Evolutionary conservation across 1,140 invertebrate species (phyloP), one percentile per base, ranked within the genome.

Genomic region (Leptinotarsa lineolata): DNA sequence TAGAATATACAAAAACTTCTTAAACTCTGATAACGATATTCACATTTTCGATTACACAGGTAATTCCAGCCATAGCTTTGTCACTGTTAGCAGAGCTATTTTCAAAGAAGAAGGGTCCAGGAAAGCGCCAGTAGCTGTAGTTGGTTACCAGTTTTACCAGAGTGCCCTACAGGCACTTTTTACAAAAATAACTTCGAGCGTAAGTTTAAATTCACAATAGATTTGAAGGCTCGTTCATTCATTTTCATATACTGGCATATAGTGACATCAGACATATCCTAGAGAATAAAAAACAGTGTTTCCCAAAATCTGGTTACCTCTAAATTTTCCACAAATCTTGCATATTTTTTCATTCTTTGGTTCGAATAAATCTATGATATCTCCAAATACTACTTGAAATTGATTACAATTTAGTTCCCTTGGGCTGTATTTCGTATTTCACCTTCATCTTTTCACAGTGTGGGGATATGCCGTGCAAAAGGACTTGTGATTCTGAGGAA

Each of bases 131-230:
- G 95, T 91, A 0, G 95, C 95, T 1, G 95, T 97, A 1, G 94
- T 97, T n/a, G 96, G 96, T 20, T 93, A 95, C 78, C 94, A 95
- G 79, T 95, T 96, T 83, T 90, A 92, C 75, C 93, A 96, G 77
- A 89, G 90, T 18, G 89, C 91, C 4, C 87, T 95, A 24, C 89
- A 91, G 70, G 87, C 90, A 65, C 88, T 92, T 74, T 95, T 96
- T 82, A 90, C 89, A 65, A 94, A 95, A 77, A 95, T 93, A 64
- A 95, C 93, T 2, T 90, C 87, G 63, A 90, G 81, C 48, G 87
- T 88, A 83, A 81, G 82, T 80, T 39, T 4, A 39, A 39, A 39
- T 11, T 3, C 8, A 11, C 8, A 39, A 11, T 39, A 39, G 1
- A 39, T 39, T 39, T 22, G 24, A 30, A 30, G 8, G 24, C 24